Base-by-base conservation (phyloP, 2,888 invertebrate species). In the Caradrina clavipalpis region DNA sequence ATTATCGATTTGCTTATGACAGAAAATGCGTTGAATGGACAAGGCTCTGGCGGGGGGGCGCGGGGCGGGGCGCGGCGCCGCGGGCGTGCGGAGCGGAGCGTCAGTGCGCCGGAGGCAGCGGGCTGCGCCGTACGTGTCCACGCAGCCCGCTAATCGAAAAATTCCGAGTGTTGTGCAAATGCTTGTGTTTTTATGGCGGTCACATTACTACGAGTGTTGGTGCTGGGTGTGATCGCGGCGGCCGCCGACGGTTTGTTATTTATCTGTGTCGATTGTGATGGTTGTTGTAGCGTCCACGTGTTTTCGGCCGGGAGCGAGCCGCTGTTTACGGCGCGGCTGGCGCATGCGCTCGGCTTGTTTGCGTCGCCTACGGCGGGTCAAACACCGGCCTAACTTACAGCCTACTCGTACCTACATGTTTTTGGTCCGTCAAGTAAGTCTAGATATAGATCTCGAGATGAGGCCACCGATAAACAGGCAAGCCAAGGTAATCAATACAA, bases 161-260 rank as follows among this genome's bases (percentile, higher is more conserved):
- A 90, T 92, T 91, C 86, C 93, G 94, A 93, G 94, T 94, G 91
- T 89, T 91, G 95, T 96, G 96, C 97, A 97, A 97, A 97, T 97
- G 97, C 96, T 96, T 96, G 96, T 96, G 96, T 96, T 97, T 97
- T 97, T 97, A 97, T 97, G 97, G 97, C 97, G 97, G 96, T 97
- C 96, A 97, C 97, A 97, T 97, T 97, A 96, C 96, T 97, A 96
- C 97, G 97, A 96, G 96, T 97, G 97, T 95, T 96, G 93, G 92
- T 94, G 93, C 90, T 95, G 94, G 95, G 93, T 91, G 95, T 92
- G 92, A 92, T 93, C 88, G 93, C 94, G 93, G 95, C 94, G 90
- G 94, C 94, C 85, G 94, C 94, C 88, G 93, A 92, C 90, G 95
- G 95, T 95, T 89, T 86, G 94, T 94, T 87, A 84, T 84, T 87